Base-by-base conservation (phyloP, 2,888 invertebrate genomes). In the Nasonovia ribisnigri region DNA sequence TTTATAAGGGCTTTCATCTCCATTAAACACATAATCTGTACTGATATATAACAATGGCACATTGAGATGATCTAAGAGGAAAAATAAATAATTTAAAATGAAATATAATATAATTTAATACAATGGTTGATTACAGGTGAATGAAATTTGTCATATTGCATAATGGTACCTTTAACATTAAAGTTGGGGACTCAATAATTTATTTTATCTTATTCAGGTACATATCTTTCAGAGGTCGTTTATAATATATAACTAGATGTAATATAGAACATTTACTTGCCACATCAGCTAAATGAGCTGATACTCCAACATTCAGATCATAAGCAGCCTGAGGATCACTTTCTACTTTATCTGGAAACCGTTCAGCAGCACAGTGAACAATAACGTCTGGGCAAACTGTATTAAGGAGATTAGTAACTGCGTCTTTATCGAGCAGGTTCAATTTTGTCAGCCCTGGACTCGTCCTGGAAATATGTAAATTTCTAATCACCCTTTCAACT, bases 11-110 rank as follows among this genome's bases (percentile, higher is more conserved):
- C 96, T 96, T 86, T 95, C 95, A 20, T 95, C 95, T 2, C 96
- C 96, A 95, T 96, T 96, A 95, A 96, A 96, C 6, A 96, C 96
- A 95, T 96, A 96, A 95, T 96, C 96, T 90, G 96, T 96, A 95
- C 96, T 96, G 86, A 96, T 96, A 95, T 96, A 96, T 13, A 96
- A 94, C 13, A 96, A 95, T 92, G 95, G 95, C 20, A 95, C 95
- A 42, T 93, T 60, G n/a, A 93, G 90, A 1, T 60, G 46, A 29
- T 93, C 93, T 93, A 92, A 86, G 94, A 94, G 88, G 46, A 42
- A 88, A 57, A 93, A 24, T 46, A 43, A 89, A 46, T 48, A 13
- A 29, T 46, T 57, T n/a, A 5, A 48, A 24, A 54, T 54, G 29
- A 24, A 90, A 57, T 90, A n/a, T 11, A 46, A 89, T 43, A 1